Base-by-base conservation (phyloP, 2,113 vertebrate species). In the Vidua macroura region DNA sequence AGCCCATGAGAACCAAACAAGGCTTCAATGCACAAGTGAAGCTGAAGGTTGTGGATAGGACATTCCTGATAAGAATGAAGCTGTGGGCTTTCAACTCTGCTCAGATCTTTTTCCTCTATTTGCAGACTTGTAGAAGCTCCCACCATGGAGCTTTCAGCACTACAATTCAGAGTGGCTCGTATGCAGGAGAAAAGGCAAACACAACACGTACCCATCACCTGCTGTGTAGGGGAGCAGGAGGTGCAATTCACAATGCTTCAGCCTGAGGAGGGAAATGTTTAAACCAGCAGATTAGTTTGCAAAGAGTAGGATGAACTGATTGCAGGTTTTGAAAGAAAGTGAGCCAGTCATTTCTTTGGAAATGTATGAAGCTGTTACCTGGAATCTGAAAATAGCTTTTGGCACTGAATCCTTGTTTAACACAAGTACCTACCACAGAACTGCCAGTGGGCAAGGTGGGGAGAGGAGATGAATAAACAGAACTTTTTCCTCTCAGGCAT, bases 401-500 rank as follows among this genome's bases (percentile, higher is more conserved):
- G 92, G 88, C 88, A 70, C 33, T 78, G 59, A 77, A 70, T 90
- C 51, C 11, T 52, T 10, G 0, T 83, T 95, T 95, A 69, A 55
- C 39, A 13, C 53, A 74, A 76, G 9, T 73, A 95, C 86, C 90
- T 95, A 93, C 92, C 90, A 88, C 90, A 96, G 59, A 92, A 75
- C 30, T 86, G 92, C 94, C 80, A 28, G 35, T 31, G 68, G 92
- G 95, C 63, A 92, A 95, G 73, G 72, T 55, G 83, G 48, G 46
- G 68, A 93, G 75, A 70, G 35, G 28, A 94, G 79, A 20, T 70
- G 80, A 90, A 94, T 74, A 88, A 93, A 78, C 11, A 94, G 48
- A 90, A 13, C 21, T 53, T 88, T 93, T 88, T 92, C 9, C 58
- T 90, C 51, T 77, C 48, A 70, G 60, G 72, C 48, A 59, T 88